phyloP scores from a whole-genome alignment of 2,888 invertebrate genomes.

The Cataglyphis albicans region DNA sequence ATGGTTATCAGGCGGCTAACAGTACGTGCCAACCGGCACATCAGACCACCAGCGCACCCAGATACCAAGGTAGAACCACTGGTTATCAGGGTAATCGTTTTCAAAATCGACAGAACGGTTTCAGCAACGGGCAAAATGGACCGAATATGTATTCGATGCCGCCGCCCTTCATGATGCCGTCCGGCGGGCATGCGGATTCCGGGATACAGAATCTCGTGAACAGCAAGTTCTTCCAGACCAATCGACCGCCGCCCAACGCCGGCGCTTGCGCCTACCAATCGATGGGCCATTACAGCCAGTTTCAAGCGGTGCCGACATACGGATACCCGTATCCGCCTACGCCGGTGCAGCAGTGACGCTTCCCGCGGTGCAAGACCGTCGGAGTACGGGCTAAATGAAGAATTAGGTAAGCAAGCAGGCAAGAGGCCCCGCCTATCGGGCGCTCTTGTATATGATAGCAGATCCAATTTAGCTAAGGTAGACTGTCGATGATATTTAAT shows the following conservation, averaged over 20 bases:
- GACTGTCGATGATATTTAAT: constrained; percentile 29
- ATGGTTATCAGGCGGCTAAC: constrained; percentile 84
- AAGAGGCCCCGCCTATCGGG: constrained; percentile 59
- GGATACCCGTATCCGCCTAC: constrained; percentile 89
- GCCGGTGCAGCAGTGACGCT: constrained; percentile 91
- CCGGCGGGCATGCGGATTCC: constrained; percentile 84
- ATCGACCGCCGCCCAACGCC: constrained; percentile 87
- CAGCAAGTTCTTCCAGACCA: constrained; percentile 92
- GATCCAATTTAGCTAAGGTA: constrained; percentile 56
- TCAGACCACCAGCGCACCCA: constrained; percentile 76
- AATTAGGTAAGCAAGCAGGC: constrained; percentile 60
- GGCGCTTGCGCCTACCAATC: constrained; percentile 89
- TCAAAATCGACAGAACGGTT: constrained; percentile 78
- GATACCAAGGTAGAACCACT: constrained; percentile 79
- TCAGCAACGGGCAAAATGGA: constrained; percentile 72
- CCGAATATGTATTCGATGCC: constrained; percentile 85
- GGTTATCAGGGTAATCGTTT: constrained; percentile 81
- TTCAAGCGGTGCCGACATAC: constrained; percentile 90
- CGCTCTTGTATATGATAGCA: constrained; percentile 5
- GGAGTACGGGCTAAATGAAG: constrained; percentile 72
- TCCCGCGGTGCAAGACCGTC: constrained; percentile 70
- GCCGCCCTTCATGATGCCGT: constrained; percentile 87
- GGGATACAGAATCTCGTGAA: constrained; percentile 88
- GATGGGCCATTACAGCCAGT: constrained; percentile 89
- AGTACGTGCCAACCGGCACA: constrained; percentile 77